A percentile compares a stretch with the other conserved stretches of the same genome.
Conservation (phyloP, 2,113 vertebrate species). For the Paramisgurnus dabryanus region DNA sequence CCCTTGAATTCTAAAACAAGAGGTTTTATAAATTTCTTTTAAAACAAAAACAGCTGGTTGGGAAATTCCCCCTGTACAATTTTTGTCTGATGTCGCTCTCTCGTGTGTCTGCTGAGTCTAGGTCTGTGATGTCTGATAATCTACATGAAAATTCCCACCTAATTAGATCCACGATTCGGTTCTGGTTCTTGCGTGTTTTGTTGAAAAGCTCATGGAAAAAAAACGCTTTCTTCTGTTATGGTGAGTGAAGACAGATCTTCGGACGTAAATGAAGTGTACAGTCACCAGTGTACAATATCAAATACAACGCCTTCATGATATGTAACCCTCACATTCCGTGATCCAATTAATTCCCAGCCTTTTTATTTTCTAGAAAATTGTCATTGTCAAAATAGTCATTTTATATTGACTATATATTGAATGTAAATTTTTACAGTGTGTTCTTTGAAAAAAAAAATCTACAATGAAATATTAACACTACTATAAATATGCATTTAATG, state of each 20-base stretch:
- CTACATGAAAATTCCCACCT: conserved; percentile 29
- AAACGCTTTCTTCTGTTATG: background rate
- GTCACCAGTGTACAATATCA: no score
- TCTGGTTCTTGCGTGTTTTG: conserved; percentile 14
- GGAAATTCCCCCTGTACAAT: background rate
- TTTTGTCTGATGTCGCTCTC: background rate
- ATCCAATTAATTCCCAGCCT: no score
- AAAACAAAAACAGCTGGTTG: conserved; percentile 34
- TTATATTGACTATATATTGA: no score
- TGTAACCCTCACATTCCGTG: no score
- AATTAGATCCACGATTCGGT: conserved; percentile 38
- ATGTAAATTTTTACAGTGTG: no score
- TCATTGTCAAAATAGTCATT: no score
- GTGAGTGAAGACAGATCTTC: background rate
- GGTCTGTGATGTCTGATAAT: conserved; percentile 26
- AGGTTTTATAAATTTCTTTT: conserved; percentile 18
- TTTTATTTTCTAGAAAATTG: no score
- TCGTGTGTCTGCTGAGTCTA: conserved; percentile 7
- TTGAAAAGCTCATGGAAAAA: background rate
- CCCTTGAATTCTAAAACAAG: background rate
- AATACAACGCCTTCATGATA: no score
- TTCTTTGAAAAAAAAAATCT: no score
- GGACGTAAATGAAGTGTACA: background rate
- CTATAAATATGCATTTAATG: no score
- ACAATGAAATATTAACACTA: no score